These are phyloP conservation scores for Taphrorychus bicolor DNA, from an alignment of 2,888 invertebrate species.

Conservation along the genomic window DNA sequence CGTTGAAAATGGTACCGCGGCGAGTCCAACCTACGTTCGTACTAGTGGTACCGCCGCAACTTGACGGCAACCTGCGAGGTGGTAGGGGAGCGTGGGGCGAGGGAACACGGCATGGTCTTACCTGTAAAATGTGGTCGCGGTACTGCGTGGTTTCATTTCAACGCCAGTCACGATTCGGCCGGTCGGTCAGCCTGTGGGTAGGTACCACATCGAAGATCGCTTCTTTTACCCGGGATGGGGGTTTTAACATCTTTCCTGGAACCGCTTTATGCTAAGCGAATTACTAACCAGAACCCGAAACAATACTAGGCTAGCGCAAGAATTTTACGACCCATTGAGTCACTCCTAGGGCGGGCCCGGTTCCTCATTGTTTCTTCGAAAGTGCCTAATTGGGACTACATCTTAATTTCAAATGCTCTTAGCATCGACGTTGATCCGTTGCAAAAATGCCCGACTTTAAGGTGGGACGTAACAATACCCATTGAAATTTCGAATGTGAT, in stretches of 20 bases:
- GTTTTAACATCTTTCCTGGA: neutral
- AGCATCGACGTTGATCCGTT: conserved; percentile 3
- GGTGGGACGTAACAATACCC: conserved; percentile 32
- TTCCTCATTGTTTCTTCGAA: conserved; percentile 39
- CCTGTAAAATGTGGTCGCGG: conserved; percentile 42
- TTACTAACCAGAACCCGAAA: too few species aligned
- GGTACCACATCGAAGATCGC: too few species aligned
- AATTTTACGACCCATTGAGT: neutral
- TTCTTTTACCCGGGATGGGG: neutral
- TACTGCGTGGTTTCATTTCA: conserved; percentile 42
- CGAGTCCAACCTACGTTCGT: conserved; percentile 46
- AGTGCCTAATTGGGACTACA: conserved; percentile 33
- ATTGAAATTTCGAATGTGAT: conserved; percentile 10
- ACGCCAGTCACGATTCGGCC: conserved; percentile 41
- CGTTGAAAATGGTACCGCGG: conserved; percentile 40
- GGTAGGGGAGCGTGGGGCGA: conserved; percentile 42
- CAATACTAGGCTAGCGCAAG: neutral
- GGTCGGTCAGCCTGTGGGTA: conserved; percentile 33
- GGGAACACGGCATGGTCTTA: conserved; percentile 32
- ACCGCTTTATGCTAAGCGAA: neutral
- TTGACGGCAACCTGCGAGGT: conserved; percentile 46
- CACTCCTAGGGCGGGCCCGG: conserved; percentile 5
- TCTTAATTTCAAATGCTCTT: conserved; percentile 39
- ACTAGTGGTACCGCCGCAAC: conserved; percentile 46
- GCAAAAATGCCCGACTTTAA: conserved; percentile 21